Evolutionary conservation across 2,113 vertebrate species (phyloP), one percentile per base, ranked within the genome.

Genomic region (Channa argus): DNA sequence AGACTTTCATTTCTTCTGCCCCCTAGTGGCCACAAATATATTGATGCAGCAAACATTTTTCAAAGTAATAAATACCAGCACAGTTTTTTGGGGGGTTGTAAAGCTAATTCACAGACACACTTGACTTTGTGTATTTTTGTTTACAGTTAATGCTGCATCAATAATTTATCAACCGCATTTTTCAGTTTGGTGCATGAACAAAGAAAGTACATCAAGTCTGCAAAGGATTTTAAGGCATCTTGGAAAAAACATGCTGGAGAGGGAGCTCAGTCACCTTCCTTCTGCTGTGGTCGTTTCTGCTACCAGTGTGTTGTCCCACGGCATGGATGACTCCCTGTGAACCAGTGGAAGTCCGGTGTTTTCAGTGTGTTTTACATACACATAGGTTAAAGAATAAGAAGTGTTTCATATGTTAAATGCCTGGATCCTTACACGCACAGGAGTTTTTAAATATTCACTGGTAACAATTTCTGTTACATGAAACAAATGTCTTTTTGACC

Each of bases 11-110:
- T 24, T 24, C 24, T 63, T 60, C 43, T 81, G 64, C 56, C 70
- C 41, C 10, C 78, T 56, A 14, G 49, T 70, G 77, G 78, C 1
- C 37, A 73, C 34, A 52, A 7, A 12, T 45, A 0, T 1, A 58
- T 5, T 3, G 12, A 7, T 1, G 15, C 34, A 74, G 8, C 24
- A 58, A n/a, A 5, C 6, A 14, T 15, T n/a, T 39, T 6, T 12
- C 8, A 4, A 6, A 34, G 43, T 36, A 2, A 1, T n/a, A 15
- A 49, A 47, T 10, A 3, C 5, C 41, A 45, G 2, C 11, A 33
- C 5, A 3, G 44, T 5, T 52, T 52, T 33, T 24, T 24, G 24
- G 24, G 24, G 24, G 24, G 24, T 24, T 24, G 24, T 24, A 24
- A 24, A 24, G 24, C 24, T 24, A 24, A 24, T 24, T 24, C 24